Percentiles rank a stretch among this genome's conserved stretches.
Evolutionary conservation across 2,888 invertebrate genomes (phyloP).

Genomic region (Aspidapion aeneum): DNA sequence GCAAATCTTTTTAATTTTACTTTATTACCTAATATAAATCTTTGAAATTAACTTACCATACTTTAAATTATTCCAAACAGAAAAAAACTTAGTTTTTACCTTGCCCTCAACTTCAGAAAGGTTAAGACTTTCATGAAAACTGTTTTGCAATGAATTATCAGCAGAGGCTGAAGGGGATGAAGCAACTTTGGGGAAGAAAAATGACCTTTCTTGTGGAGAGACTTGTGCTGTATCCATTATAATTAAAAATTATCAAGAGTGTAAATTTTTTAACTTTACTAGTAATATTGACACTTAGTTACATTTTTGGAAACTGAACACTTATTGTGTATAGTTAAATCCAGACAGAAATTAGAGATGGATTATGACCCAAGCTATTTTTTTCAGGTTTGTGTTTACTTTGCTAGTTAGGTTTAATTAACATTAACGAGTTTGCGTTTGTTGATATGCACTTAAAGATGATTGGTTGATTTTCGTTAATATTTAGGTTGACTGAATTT

Average conservation of each 20-base stretch:
- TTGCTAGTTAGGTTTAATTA: not conserved
- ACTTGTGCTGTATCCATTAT: slow-evolving; percentile 38
- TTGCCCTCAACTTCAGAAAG: slow-evolving; percentile 63
- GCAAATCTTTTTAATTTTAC: too few relatives aligned
- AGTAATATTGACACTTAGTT: too few relatives aligned
- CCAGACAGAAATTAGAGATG: too few relatives aligned
- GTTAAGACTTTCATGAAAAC: slow-evolving; percentile 37
- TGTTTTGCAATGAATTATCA: slow-evolving; percentile 40
- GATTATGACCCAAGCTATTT: too few relatives aligned
- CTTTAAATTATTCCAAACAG: slow-evolving; percentile 91
- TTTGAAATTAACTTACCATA: slow-evolving; percentile 68
- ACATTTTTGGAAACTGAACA: not conserved
- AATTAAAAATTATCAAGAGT: too few relatives aligned
- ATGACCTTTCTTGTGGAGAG: slow-evolving; percentile 34
- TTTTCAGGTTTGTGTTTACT: too few relatives aligned
- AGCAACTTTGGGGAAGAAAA: slow-evolving; percentile 30
- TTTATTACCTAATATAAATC: too few relatives aligned
- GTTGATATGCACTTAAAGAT: not conserved
- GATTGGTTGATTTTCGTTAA: not conserved
- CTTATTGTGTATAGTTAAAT: too few relatives aligned
- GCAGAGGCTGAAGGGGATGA: slow-evolving; percentile 33
- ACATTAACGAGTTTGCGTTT: not conserved
- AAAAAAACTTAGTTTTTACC: slow-evolving; percentile 77
- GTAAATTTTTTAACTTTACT: too few relatives aligned
- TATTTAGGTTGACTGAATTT: too few relatives aligned